Evolutionary conservation across 2,888 invertebrate species (phyloP).

Genomic region (Muschampia plurimacula): DNA sequence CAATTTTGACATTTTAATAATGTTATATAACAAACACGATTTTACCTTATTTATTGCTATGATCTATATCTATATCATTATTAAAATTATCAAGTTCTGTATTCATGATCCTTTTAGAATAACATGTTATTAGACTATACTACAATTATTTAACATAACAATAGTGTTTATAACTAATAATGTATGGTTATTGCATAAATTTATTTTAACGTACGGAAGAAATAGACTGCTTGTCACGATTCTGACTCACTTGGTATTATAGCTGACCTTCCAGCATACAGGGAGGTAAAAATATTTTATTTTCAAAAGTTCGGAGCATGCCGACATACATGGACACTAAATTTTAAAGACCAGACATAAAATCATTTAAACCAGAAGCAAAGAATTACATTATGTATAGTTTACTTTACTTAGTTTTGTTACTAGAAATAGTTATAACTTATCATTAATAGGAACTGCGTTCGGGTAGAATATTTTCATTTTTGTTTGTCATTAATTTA

Average conservation of each 20-base stretch:
- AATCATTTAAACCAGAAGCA: too few species aligned
- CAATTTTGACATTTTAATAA: too few species aligned
- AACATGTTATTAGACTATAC: neutral
- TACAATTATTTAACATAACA: neutral
- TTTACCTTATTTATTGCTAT: too few species aligned
- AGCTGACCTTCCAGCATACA: slow-evolving; percentile 43
- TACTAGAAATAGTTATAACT: too few species aligned
- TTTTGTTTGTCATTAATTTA: too few species aligned
- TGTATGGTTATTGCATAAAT: neutral
- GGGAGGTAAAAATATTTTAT: slow-evolving; percentile 41
- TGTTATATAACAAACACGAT: too few species aligned
- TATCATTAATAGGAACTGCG: too few species aligned
- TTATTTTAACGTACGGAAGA: slow-evolving; percentile 20
- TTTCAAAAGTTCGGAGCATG: slow-evolving; percentile 15
- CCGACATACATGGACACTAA: neutral
- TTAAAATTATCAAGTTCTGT: neutral
- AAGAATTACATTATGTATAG: too few species aligned
- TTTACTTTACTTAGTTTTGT: too few species aligned
- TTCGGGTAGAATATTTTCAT: too few species aligned
- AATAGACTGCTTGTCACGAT: slow-evolving; percentile 26
- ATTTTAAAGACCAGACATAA: neutral
- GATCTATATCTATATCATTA: too few species aligned
- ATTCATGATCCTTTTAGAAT: slow-evolving; percentile 2
- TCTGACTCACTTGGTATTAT: slow-evolving; percentile 34
- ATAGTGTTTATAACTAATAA: neutral